Percentiles rank a stretch among this genome's conserved stretches.
Conservation (phyloP, 2,113 vertebrate genomes). For the Nyctibius bracteatus region DNA sequence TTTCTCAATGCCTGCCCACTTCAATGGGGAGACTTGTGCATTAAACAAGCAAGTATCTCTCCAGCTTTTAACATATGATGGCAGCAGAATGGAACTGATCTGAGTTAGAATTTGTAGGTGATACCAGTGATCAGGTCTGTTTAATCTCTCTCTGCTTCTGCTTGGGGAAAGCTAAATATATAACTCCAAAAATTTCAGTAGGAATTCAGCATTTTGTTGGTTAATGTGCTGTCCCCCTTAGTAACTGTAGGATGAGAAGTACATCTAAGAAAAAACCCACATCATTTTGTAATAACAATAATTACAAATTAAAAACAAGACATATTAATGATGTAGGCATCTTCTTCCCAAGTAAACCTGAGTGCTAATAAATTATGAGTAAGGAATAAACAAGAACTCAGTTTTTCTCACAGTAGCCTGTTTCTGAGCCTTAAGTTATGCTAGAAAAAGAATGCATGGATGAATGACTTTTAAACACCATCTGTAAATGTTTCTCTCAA, state of each 20-base stretch:
- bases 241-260: background rate
- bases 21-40: background rate
- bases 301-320: background rate
- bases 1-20: background rate
- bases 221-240: background rate
- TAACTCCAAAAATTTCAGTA: background rate
- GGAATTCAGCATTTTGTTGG: background rate
- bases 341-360: background rate
- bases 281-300: background rate
- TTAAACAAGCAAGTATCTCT: background rate
- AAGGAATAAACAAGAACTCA: background rate
- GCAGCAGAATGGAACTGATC: background rate
- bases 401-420: background rate
- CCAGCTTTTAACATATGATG: background rate
- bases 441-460: background rate
- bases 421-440: background rate
- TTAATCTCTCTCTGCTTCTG: background rate
- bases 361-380: background rate
- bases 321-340: background rate
- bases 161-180: background rate
- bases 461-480: background rate
- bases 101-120: background rate
- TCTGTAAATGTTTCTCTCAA: background rate
- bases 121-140: background rate
- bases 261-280: background rate